Conservation (phyloP, 2,888 invertebrate genomes). For the Hecatera dysodea region DNA sequence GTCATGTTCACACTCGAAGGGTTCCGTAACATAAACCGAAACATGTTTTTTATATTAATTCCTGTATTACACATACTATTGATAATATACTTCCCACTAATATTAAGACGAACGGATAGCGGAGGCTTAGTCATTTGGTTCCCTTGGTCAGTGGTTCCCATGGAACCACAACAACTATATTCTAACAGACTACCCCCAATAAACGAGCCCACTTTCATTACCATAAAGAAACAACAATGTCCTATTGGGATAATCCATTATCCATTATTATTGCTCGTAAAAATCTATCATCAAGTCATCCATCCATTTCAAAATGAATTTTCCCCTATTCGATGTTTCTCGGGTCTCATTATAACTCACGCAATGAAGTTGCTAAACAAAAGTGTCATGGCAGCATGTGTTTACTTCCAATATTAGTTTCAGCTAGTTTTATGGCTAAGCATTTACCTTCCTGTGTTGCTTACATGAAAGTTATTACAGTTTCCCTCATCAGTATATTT, state of each 20-base stretch:
- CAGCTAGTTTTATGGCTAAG: constrained; percentile 54
- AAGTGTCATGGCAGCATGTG: constrained; percentile 77
- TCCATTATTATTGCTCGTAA: constrained; percentile 47
- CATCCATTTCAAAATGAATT: constrained; percentile 43
- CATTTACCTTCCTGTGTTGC: constrained; percentile 30
- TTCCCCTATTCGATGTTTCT: constrained; percentile 27
- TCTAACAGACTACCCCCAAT: not conserved
- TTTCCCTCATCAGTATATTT: not conserved
- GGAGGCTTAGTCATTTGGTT: too few species aligned
- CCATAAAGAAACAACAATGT: constrained; percentile 32
- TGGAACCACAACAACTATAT: too few species aligned
- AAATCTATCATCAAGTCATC: constrained; percentile 45
- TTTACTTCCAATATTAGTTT: constrained; percentile 81
- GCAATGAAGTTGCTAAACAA: constrained; percentile 64
- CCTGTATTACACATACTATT: too few species aligned
- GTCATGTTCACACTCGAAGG: too few species aligned
- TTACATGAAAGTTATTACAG: not conserved
- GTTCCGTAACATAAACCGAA: too few species aligned
- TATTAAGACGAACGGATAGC: too few species aligned
- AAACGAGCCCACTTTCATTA: not conserved
- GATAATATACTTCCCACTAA: too few species aligned
- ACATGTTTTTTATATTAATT: too few species aligned
- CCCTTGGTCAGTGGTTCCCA: too few species aligned
- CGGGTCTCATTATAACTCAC: constrained; percentile 62
- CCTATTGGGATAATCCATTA: constrained; percentile 47